phyloP scores from a whole-genome alignment of 2,888 invertebrate species.

The Drymonia ruficornis region DNA sequence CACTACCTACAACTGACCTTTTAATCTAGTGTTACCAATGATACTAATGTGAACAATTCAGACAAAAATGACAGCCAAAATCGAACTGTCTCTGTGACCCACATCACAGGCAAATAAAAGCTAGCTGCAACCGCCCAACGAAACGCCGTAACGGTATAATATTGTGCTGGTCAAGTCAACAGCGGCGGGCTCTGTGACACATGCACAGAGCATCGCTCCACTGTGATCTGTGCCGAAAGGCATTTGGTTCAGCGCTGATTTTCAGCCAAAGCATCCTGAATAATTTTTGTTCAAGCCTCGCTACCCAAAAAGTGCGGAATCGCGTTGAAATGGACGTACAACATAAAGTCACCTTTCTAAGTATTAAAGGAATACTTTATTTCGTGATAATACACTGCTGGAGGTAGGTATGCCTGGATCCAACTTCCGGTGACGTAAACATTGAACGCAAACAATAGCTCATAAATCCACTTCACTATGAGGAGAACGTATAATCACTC shows the following conservation, averaged over 20 bases:
- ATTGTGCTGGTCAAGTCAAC: constrained; percentile 8
- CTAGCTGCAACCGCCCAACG: constrained; percentile 36
- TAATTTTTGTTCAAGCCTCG: too few relatives aligned
- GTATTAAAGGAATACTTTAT: too few relatives aligned
- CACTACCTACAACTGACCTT: too few relatives aligned
- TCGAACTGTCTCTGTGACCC: constrained; percentile 40
- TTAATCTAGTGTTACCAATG: too few relatives aligned
- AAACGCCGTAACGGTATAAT: constrained; percentile 53
- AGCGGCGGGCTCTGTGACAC: constrained; percentile 1
- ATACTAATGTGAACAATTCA: background rate
- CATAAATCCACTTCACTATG: background rate
- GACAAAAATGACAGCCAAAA: constrained; percentile 13
- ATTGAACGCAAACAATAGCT: background rate
- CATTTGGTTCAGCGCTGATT: too few relatives aligned
- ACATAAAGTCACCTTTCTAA: too few relatives aligned
- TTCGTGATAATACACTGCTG: too few relatives aligned
- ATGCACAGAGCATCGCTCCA: too few relatives aligned
- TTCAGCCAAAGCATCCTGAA: too few relatives aligned
- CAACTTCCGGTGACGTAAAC: background rate
- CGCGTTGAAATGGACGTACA: too few relatives aligned
- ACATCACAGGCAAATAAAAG: constrained; percentile 50
- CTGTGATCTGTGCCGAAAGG: too few relatives aligned
- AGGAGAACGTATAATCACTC: background rate
- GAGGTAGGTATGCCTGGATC: background rate
- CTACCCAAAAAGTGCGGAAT: too few relatives aligned